Base-by-base conservation (phyloP, 2,113 vertebrate species). In the Phoenicopterus ruber region DNA sequence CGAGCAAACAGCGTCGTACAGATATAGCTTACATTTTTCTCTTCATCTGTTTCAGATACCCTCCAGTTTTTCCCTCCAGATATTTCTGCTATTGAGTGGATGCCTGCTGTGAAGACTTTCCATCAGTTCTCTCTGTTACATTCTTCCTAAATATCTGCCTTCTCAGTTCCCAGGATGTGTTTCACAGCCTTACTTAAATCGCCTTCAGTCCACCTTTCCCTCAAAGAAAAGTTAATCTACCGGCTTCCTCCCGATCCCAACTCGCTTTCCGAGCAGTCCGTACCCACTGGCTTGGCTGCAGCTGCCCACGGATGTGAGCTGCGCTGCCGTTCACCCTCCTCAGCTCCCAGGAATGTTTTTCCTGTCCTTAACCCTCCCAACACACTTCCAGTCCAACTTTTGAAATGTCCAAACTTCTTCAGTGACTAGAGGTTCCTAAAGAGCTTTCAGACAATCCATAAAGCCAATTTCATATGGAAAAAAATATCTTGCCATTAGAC, bases 291-390 rank as follows among this genome's bases (percentile, higher is more conserved):
- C 54, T 59, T 55, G 61, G 67, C n/a, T 80, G 47, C 58, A 81
- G 63, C 32, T 70, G 20, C 21, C 57, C 5, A 40, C 0, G 0
- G 26, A 17, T 34, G 10, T 0, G 3, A 78, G 28, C 25, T 62
- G 47, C 2, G 14, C 57, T 54, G 21, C 31, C n/a, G 6, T 9
- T 50, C n/a, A 38, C 25, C n/a, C 32, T 54, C 36, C 19, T 32
- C 52, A 57, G 24, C 59, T 58, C 26, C 24, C 20, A 67, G 49
- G 17, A 87, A 42, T 2, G 7, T 16, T 18, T 28, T 72, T 52
- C 65, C 47, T 15, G 4, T 46, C 32, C 54, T 74, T 22, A 47
- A 29, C 12, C n/a, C 38, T 84, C 55, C 38, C 47, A 50, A 12
- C 14, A 67, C 15, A 24, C 28, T 47, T 67, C 58, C 49, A 58